Percentiles rank a stretch among this genome's conserved stretches.
These are phyloP conservation scores for Spatula versicolor DNA, from an alignment of 2,797 vertebrate species.

Conservation along the genomic window DNA sequence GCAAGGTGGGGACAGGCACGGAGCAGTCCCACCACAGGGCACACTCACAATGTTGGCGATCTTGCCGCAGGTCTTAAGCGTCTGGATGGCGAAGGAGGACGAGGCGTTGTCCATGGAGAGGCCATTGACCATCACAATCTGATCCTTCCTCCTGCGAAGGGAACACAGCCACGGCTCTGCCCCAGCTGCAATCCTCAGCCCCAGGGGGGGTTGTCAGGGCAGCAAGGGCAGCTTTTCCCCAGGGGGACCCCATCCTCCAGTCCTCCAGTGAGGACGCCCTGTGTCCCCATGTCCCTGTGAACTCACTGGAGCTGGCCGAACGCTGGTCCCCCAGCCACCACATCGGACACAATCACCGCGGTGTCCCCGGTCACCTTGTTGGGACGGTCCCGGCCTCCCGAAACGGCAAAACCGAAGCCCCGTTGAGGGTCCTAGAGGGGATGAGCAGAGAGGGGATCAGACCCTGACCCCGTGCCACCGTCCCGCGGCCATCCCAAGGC, in stretches of 20 bases:
- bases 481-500: rapidly evolving
- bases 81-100: slow-evolving; percentile 90
- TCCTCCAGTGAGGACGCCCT: background rate
- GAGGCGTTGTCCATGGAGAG: slow-evolving; percentile 89
- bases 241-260: background rate
- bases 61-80: slow-evolving; percentile 88
- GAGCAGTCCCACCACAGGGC: rapidly evolving
- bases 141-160: slow-evolving; percentile 86
- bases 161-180: background rate
- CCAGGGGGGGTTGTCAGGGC: rapidly evolving
- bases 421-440: slow-evolving; percentile 85
- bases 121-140: slow-evolving; percentile 95
- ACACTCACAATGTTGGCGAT: slow-evolving; percentile 89
- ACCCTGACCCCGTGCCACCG: rapidly evolving
- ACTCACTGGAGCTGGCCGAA: slow-evolving; percentile 91
- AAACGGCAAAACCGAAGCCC: slow-evolving; percentile 95
- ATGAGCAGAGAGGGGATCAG: background rate
- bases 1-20: rapidly evolving
- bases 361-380: slow-evolving; percentile 78
- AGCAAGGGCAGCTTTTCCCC: rapidly evolving
- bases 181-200: slow-evolving; percentile 68
- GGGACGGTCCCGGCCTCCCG: slow-evolving; percentile 88
- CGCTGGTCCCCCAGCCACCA: slow-evolving; percentile 89
- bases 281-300: rapidly evolving
- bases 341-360: slow-evolving; percentile 88